phyloP scores from a whole-genome alignment of 2,888 invertebrate species.

The Octodonta nipae region DNA sequence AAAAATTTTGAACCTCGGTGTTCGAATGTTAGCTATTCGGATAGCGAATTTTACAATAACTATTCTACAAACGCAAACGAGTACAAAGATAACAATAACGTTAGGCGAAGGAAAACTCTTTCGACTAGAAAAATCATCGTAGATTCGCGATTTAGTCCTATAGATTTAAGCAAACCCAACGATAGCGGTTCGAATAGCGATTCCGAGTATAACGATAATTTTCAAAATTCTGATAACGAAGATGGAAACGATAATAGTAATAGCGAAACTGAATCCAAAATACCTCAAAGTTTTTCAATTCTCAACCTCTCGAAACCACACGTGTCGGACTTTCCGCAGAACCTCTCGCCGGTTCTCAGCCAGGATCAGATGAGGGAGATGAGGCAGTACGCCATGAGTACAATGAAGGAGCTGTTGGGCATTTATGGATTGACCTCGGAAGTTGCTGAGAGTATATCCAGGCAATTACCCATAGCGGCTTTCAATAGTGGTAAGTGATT shows the following conservation, averaged over 20 bases:
- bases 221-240: constrained; percentile 31
- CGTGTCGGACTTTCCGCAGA: constrained; percentile 18
- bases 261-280: constrained; percentile 26
- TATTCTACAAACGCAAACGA: constrained; percentile 20
- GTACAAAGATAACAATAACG: constrained; percentile 29
- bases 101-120: constrained; percentile 27
- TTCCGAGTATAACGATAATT: constrained; percentile 24
- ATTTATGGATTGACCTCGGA: constrained; percentile 65
- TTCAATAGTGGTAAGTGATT: constrained; percentile 48
- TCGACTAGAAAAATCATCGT: constrained; percentile 25
- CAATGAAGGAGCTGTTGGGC: constrained; percentile 63
- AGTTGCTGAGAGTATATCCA: constrained; percentile 54
- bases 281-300: constrained; percentile 25
- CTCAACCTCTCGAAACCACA: constrained; percentile 34
- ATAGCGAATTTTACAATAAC: constrained; percentile 23
- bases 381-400: constrained; percentile 65
- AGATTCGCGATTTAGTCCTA: constrained; percentile 25
- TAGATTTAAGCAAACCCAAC: constrained; percentile 33
- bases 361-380: constrained; percentile 41
- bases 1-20: constrained; percentile 70
- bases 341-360: constrained; percentile 27
- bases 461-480: constrained; percentile 56
- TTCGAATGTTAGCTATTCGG: constrained; percentile 40
- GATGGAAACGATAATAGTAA: constrained; percentile 26
- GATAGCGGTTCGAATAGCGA: constrained; percentile 30